Conservation (phyloP, 2,888 invertebrate genomes). For the Teinopalpus imperialis region DNA sequence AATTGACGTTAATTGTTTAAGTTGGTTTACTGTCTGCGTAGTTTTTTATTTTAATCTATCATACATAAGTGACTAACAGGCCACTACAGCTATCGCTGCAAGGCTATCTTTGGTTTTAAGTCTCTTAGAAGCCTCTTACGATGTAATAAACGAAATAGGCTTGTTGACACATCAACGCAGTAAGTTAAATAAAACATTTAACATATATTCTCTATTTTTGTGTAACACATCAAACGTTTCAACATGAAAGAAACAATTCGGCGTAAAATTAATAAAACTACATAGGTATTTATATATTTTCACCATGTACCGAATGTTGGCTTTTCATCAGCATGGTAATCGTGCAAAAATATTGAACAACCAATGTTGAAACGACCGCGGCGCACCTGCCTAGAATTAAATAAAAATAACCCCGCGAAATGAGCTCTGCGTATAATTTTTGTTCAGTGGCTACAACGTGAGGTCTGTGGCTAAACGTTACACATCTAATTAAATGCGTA, state of each 20-base stretch:
- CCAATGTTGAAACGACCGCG: conserved; percentile 56
- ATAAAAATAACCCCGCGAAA: conserved; percentile 75
- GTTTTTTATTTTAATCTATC: too few relatives aligned
- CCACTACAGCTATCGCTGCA: too few relatives aligned
- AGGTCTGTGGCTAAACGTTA: conserved; percentile 9
- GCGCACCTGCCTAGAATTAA: conserved; percentile 76
- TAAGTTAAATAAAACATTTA: too few relatives aligned
- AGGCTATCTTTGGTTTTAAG: too few relatives aligned
- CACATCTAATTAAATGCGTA: conserved; percentile 12
- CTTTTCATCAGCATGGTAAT: conserved; percentile 81
- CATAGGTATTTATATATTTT: conserved; percentile 46
- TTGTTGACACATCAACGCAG: too few relatives aligned
- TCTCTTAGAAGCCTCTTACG: too few relatives aligned
- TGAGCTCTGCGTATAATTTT: conserved; percentile 61
- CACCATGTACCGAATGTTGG: conserved; percentile 64
- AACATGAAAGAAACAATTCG: conserved; percentile 50
- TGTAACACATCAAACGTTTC: conserved; percentile 26
- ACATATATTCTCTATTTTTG: too few relatives aligned
- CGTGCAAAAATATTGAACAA: conserved; percentile 79
- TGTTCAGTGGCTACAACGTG: conserved; percentile 28
- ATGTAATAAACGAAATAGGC: too few relatives aligned
- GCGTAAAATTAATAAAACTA: conserved; percentile 56
- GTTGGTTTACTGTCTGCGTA: too few relatives aligned
- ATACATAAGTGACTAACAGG: too few relatives aligned
- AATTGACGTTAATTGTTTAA: too few relatives aligned